Base-by-base conservation (phyloP, 2,797 vertebrate genomes). In the Loriculus beryllinus region DNA sequence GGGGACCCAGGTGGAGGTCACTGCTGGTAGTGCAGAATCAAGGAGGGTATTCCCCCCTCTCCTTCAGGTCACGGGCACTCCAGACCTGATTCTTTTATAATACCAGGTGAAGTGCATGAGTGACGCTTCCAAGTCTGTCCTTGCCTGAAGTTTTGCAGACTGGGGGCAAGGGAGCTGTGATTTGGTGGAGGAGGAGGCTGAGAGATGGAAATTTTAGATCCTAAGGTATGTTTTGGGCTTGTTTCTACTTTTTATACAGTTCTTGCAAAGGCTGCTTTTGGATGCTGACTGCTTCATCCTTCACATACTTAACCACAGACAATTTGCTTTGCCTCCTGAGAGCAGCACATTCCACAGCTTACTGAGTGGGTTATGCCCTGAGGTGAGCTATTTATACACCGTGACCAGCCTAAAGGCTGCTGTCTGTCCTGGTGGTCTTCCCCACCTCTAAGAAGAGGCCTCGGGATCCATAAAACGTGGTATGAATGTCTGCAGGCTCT, bases 311-410 rank as follows among this genome's bases (percentile, higher is more conserved):
- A 85, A 94, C 90, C 77, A 89, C 89, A 95, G 92, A 74, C 81
- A 94, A 96, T 95, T 96, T 97, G 82, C 94, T 92, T 94, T 95
- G 79, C 94, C 90, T 94, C 88, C 90, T 82, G 84, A 23, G 21
- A 96, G 69, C 14, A 0, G 82, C 89, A 56, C 92, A 76, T 94
- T 95, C 89, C 83, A 77, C 90, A 54, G 74, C 60, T 93, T 95
- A 29, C 83, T 75, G 88, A 86, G 88, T 78, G 82, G 86, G 88
- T 89, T 93, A 74, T 93, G 68, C 70, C 92, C 89, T 88, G 71
- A 94, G 86, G 71, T 71, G 70, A 94, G 78, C 82, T 95, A 54
- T 82, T 94, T 54, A 21, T 77, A 28, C 21, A 10, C 57, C 1
- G 2, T 86, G 70, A 86, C 89, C 8, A 20, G 60, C 81, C 91